Conservation (phyloP, 1,140 invertebrate species). For the Andrena cerasifolii region DNA sequence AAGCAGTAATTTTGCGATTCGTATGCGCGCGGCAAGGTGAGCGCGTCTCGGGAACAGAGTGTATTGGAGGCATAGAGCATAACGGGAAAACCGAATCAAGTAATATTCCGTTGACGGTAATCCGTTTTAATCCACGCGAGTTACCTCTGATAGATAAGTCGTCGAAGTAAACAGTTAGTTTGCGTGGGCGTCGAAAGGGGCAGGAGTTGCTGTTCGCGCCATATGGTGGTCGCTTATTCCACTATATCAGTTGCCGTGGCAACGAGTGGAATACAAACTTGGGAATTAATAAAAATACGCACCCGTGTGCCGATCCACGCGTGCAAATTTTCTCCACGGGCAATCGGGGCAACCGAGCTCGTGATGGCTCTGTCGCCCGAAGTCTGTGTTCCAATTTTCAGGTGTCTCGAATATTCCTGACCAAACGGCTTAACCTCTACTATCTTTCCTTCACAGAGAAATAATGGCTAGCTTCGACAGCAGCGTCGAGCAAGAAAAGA, state of each 20-base stretch:
- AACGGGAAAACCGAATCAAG: no score
- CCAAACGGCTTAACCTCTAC: neutral
- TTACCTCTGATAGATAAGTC: neutral
- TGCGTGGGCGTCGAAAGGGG: neutral
- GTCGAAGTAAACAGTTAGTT: neutral
- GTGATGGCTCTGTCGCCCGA: neutral
- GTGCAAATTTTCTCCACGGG: neutral
- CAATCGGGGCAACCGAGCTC: neutral
- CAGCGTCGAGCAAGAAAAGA: neutral
- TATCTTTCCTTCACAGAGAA: neutral
- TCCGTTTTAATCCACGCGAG: neutral
- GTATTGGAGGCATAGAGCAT: no score
- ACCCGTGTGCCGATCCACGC: neutral
- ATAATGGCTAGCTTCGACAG: neutral
- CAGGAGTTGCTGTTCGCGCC: neutral
- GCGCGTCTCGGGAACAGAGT: neutral
- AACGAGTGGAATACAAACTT: constrained; percentile 8
- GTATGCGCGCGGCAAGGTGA: no score
- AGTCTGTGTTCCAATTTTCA: neutral
- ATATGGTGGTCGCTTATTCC: neutral
- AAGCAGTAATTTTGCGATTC: no score
- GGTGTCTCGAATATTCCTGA: neutral
- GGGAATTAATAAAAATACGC: constrained; percentile 18
- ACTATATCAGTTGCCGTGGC: constrained; percentile 6
- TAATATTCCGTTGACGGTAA: neutral